Evolutionary conservation across 37 sponge, comb jelly and placozoan genomes (phyloP), one percentile per base, ranked within the genome.

Genomic region (Petrosia ficiformis): DNA sequence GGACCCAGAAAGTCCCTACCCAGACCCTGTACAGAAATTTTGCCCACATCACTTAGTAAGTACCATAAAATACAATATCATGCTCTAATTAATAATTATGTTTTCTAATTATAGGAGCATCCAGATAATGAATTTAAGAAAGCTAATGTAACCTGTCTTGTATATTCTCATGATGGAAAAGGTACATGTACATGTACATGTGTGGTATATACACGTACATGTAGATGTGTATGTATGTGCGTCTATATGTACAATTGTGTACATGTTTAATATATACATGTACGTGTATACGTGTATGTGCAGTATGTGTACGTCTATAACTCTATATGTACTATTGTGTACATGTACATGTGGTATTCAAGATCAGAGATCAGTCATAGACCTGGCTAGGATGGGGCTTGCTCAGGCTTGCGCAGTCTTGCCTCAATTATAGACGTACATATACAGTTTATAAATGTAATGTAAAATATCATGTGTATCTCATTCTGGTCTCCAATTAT

Each of bases 151-250:
- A 95, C 96, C 1, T 95, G 96, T 69, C 77, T 92, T 16, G 87
- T 92, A 42, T 95, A 95, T 68, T 92, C 92, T 1, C 82, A 95
- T 73, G 77, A 95, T 77, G 95, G 95, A n/a, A 80, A 67, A 59
- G 90, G 90, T 90, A 68, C 8, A 28, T 39, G 6, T 10, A n/a
- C 32, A 16, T 36, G 10, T 22, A 48, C 16, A 19, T 10, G 16
- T 16, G 16, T 65, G 11, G 10, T 14, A 65, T 70, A 39, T 21
- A 26, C 39, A n/a, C n/a, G n/a, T n/a, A n/a, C n/a, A n/a, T n/a
- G n/a, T n/a, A n/a, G n/a, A n/a, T n/a, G n/a, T n/a, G n/a, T n/a
- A 48, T 19, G 54, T 48, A 48, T 8, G 54, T 48, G 54, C 54
- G 54, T 19, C 14, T 48, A 48, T 8, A 19, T 48, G 54, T 19